Percentiles rank a stretch among this genome's conserved stretches.
phyloP scores from a whole-genome alignment of 2,888 invertebrate species.

The Smittia aterrima region DNA sequence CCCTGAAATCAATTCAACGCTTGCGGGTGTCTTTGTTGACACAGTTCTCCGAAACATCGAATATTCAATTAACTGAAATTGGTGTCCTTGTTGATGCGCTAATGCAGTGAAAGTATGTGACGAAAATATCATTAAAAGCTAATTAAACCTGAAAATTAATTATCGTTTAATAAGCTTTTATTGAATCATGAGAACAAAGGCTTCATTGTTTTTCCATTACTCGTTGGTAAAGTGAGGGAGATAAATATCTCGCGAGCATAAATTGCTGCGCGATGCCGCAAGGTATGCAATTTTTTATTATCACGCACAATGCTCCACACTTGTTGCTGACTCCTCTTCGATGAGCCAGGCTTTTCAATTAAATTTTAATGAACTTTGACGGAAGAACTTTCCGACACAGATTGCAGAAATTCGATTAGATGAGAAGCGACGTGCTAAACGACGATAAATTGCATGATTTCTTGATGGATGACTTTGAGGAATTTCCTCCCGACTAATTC shows the following conservation, averaged over 20 bases:
- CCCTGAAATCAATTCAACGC: too few relatives aligned
- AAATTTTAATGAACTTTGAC: slow-evolving; percentile 2
- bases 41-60: too few relatives aligned
- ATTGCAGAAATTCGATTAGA: slow-evolving; percentile 8
- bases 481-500: neutral
- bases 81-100: neutral
- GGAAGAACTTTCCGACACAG: neutral
- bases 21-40: too few relatives aligned
- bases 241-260: slow-evolving; percentile 39
- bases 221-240: neutral
- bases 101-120: slow-evolving; percentile 12
- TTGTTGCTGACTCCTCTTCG: slow-evolving; percentile 14
- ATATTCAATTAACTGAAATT: neutral
- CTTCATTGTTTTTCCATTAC: neutral
- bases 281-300: slow-evolving; percentile 36
- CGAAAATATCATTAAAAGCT: slow-evolving; percentile 32
- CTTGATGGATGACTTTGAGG: neutral
- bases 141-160: slow-evolving; percentile 32
- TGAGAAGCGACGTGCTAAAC: neutral
- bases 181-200: neutral
- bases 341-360: neutral
- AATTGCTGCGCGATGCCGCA: slow-evolving; percentile 29
- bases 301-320: slow-evolving; percentile 1
- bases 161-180: slow-evolving; percentile 1
- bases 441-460: neutral